Percentiles rank a stretch among this genome's conserved stretches.
phyloP scores from a whole-genome alignment of 2,113 vertebrate species.

The Dicaeum eximium region DNA sequence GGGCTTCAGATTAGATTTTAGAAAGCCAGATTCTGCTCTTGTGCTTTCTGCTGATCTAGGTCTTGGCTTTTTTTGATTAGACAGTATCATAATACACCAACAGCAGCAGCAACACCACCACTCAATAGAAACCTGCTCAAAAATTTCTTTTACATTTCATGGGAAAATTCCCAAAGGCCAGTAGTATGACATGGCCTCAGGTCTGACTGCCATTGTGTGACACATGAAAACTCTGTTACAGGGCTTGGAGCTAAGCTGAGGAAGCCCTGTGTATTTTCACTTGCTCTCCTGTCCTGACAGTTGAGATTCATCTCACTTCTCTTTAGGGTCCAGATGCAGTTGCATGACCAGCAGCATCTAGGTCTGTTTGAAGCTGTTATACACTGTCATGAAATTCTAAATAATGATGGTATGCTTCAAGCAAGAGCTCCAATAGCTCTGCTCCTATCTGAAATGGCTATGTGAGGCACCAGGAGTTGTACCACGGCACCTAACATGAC shows the following conservation, averaged over 20 bases:
- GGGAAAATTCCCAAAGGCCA: neutral
- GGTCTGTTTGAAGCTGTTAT: neutral
- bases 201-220: neutral
- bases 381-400: neutral
- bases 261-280: neutral
- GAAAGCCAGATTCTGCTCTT: neutral
- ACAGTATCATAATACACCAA: neutral
- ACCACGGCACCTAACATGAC: neutral
- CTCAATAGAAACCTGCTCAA: neutral
- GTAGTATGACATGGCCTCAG: neutral
- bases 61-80: neutral
- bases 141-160: neutral
- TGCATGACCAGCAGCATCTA: neutral
- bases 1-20: neutral
- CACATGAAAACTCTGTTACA: neutral
- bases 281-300: neutral
- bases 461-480: neutral
- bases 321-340: neutral
- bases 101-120: neutral
- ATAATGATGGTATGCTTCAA: neutral
- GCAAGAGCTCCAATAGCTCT: neutral
- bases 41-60: neutral
- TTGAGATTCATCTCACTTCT: neutral
- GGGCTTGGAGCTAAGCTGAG: neutral
- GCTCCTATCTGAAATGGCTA: neutral